These are phyloP conservation scores for Marasmarcha lunaedactyla DNA, from an alignment of 2,888 invertebrate species.

Conservation along the genomic window DNA sequence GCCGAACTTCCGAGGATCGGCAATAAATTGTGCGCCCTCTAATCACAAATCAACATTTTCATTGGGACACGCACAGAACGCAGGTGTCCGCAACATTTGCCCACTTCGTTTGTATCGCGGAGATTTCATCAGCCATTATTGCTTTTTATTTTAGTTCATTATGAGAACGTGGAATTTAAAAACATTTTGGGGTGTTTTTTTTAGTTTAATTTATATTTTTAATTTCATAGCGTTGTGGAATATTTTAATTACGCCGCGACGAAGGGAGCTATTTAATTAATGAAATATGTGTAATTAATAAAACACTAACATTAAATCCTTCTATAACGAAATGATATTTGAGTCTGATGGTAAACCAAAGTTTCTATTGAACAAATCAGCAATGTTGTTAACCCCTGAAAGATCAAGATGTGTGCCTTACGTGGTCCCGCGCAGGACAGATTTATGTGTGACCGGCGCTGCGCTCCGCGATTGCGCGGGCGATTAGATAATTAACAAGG, in stretches of 20 bases:
- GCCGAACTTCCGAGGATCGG: slow-evolving; percentile 21
- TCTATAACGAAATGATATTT: no score
- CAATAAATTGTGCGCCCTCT: slow-evolving; percentile 26
- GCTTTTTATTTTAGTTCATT: no score
- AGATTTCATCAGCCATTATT: not conserved
- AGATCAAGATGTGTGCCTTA: slow-evolving; percentile 62
- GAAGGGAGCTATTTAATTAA: no score
- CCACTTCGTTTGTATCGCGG: not conserved
- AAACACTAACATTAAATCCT: no score
- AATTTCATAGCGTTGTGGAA: no score
- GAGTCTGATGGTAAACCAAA: no score
- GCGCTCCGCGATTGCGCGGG: slow-evolving; percentile 35
- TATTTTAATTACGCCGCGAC: no score
- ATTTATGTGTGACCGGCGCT: slow-evolving; percentile 55
- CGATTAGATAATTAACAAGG: slow-evolving; percentile 54
- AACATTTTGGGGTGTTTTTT: no score
- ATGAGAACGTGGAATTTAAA: no score
- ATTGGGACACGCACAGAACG: slow-evolving; percentile 29
- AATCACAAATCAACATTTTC: slow-evolving; percentile 41
- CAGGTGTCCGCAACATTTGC: slow-evolving; percentile 25
- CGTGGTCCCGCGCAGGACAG: slow-evolving; percentile 52
- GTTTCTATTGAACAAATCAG: no score
- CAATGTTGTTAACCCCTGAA: slow-evolving; percentile 20
- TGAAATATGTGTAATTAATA: no score
- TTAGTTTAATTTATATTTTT: no score